Evolutionary conservation across 2,113 vertebrate genomes (phyloP).

Genomic region (Myrmecobius fasciatus): DNA sequence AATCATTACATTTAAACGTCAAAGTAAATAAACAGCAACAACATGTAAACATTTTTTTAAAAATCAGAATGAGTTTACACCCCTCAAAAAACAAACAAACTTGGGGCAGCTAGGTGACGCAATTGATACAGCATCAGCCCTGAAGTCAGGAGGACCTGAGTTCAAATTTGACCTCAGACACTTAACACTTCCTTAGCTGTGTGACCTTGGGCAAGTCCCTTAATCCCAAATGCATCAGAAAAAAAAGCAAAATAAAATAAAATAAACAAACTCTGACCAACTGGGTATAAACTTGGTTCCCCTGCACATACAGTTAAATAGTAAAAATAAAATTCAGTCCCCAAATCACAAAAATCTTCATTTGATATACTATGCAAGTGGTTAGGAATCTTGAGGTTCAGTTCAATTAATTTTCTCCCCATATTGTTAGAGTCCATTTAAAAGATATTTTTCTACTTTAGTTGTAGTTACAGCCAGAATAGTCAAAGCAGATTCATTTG

Average conservation of each 20-base stretch:
- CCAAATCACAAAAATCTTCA: conserved; percentile 70
- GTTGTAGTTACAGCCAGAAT: conserved; percentile 73
- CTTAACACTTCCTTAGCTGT: no score
- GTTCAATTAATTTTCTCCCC: conserved; percentile 73
- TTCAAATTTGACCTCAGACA: no score
- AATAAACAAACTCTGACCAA: background rate
- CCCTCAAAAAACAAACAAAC: background rate
- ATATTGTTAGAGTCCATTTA: conserved; percentile 75
- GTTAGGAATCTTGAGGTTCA: conserved; percentile 73
- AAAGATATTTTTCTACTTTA: conserved; percentile 79
- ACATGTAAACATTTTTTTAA: background rate
- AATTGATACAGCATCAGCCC: no score
- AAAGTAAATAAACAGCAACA: background rate
- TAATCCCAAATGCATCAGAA: no score
- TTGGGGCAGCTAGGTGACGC: no score
- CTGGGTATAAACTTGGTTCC: background rate
- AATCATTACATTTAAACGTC: conserved; percentile 17
- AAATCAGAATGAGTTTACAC: background rate
- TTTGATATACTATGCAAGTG: conserved; percentile 66
- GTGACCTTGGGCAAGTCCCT: no score
- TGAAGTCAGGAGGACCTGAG: no score
- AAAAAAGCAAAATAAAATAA: no score
- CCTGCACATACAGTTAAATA: conserved; percentile 24
- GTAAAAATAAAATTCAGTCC: conserved; percentile 47
- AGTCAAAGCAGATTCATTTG: conserved; percentile 82